phyloP scores from a whole-genome alignment of 2,113 vertebrate species.

The Saguinus midas region DNA sequence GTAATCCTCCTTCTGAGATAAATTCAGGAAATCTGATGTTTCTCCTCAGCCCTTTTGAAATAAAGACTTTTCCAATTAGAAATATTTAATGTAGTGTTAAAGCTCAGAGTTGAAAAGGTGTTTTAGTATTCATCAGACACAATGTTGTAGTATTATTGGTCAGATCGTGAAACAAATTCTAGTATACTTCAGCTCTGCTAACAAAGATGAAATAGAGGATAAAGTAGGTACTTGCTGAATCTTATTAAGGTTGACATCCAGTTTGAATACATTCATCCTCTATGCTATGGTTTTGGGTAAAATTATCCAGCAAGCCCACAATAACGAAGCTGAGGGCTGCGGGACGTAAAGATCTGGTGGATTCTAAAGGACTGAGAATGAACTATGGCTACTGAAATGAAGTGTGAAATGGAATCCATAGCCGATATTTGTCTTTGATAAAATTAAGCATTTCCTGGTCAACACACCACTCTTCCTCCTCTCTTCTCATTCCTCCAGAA shows the following conservation, averaged over 20 bases:
- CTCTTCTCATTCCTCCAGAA: background rate
- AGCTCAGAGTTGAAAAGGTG: background rate
- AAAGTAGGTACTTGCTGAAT: conserved; percentile 37
- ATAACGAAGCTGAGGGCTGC: background rate
- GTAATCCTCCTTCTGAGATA: background rate
- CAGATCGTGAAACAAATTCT: conserved; percentile 44
- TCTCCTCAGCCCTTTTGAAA: background rate
- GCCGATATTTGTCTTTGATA: background rate
- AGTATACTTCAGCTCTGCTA: conserved; percentile 14
- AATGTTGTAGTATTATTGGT: background rate
- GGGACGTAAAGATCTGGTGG: background rate
- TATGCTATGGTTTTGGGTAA: background rate
- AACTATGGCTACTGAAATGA: background rate
- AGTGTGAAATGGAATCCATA: background rate
- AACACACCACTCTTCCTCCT: background rate
- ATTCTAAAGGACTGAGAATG: background rate
- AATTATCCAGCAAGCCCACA: conserved; percentile 16
- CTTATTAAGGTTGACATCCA: conserved; percentile 55
- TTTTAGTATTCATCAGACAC: conserved; percentile 37
- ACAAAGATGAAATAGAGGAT: conserved; percentile 61
- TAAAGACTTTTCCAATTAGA: conserved; percentile 16
- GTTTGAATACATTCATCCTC: conserved; percentile 48
- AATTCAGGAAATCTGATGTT: background rate
- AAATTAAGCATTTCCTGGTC: background rate
- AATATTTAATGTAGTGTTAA: conserved; percentile 19